Base-by-base conservation (phyloP, 64 coral and sea anemone genomes). In the Platygyra sinensis region DNA sequence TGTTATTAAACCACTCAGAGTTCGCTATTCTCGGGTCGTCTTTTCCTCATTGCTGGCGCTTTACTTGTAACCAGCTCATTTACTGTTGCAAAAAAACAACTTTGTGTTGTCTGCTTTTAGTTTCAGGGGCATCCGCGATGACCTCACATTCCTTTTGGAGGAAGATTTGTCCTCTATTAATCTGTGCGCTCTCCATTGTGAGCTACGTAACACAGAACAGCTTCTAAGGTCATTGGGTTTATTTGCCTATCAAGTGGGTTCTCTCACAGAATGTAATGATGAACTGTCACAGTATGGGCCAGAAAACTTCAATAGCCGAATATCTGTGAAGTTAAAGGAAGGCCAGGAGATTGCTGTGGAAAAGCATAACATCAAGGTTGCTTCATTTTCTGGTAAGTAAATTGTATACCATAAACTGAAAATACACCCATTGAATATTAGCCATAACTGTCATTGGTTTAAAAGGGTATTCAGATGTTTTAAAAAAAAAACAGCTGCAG, bases 161-260 rank as follows among this genome's bases (percentile, higher is more conserved):
- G 83, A 55, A 24, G 83, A 86, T 5, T 27, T 72, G 22, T 51
- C 30, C 10, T 86, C 65, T 52, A 54, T 86, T 8, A 86, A 86
- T 51, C 3, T 86, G 6, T 86, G 83, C 55, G 65, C 83, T 20
- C 82, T 86, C 20, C 82, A 86, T 24, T 86, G 82, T 76, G 51
- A 87, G 86, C 60, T 87, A 11, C 11, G 86, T 29, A 87, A 87
- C 22, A 87, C 86, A 60, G 82, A 86, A 25, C 82, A 86, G 50
- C 76, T 92, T 29, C 62, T 92, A 42, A 17, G 24, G 30, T 86
- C 90, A 57, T 32, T 92, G 25, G 83, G 90, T 72, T 67, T 92
- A 1, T 67, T 71, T 54, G 90, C 83, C 8, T 20, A 80, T 80
- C 39, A 69, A 67, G 78, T 80, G 61, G 90, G 63, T 8, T 67